These are phyloP conservation scores for Cotesia typhae DNA, from an alignment of 1,140 invertebrate species.

Conservation along the genomic window DNA sequence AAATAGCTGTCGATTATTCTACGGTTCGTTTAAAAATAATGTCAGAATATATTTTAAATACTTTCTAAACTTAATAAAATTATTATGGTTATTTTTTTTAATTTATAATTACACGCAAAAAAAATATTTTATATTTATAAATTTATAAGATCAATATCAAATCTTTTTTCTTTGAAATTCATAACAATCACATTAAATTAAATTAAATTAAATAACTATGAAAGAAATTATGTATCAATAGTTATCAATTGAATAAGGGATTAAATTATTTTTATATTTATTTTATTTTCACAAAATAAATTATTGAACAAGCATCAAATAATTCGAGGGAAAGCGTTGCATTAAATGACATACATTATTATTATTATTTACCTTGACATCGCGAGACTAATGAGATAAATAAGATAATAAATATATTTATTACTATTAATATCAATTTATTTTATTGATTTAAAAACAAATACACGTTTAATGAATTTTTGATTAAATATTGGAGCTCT, in stretches of 20 bases:
- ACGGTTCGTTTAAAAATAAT: constrained; percentile 23
- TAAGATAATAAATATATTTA: constrained; percentile 1
- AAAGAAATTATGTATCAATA: not conserved
- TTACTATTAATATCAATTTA: constrained; percentile 3
- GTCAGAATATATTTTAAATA: not conserved
- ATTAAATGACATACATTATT: not conserved
- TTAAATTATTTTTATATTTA: not conserved
- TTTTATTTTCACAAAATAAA: constrained; percentile 1
- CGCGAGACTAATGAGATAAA: not conserved
- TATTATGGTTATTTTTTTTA: not conserved
- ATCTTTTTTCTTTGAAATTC: too few relatives aligned
- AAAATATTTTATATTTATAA: too few relatives aligned
- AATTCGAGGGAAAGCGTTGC: constrained; percentile 22
- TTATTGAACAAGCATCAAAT: not conserved
- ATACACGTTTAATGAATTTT: not conserved
- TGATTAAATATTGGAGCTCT: too few relatives aligned
- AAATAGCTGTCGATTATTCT: constrained; percentile 8
- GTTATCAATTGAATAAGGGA: too few relatives aligned
- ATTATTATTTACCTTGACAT: constrained; percentile 14
- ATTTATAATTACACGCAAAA: not conserved
- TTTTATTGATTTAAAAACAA: not conserved
- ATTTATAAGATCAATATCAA: too few relatives aligned
- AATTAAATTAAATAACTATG: not conserved
- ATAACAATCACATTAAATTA: too few relatives aligned
- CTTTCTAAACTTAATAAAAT: constrained; percentile 8